Evolutionary conservation across 2,888 invertebrate species (phyloP).

Genomic region (Sipha maydis): DNA sequence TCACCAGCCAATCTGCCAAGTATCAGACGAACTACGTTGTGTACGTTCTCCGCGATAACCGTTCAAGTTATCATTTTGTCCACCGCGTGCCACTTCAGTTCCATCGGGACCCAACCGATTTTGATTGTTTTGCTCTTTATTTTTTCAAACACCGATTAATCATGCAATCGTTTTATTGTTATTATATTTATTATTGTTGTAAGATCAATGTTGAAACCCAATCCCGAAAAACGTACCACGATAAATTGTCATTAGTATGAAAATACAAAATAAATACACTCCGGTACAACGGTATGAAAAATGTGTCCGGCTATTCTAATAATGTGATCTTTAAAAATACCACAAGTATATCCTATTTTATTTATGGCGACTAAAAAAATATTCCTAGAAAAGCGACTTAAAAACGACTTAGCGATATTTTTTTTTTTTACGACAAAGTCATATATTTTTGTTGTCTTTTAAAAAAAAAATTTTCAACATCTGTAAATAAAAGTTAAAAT

Average conservation of each 20-base stretch:
- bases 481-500: too few species aligned
- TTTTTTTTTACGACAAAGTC: too few species aligned
- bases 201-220: background rate
- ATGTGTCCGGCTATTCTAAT: background rate
- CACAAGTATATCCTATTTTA: background rate
- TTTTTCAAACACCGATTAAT: background rate
- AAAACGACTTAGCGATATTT: background rate
- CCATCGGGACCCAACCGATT: background rate
- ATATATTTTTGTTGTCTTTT: too few species aligned
- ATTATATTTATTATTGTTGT: too few species aligned
- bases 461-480: too few species aligned
- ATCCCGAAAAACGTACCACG: background rate
- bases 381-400: background rate
- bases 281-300: background rate
- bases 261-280: background rate
- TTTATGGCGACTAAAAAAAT: background rate
- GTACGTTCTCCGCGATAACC: background rate
- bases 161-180: background rate
- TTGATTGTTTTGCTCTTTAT: background rate
- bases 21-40: background rate
- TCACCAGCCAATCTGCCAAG: background rate
- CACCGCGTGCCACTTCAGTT: background rate
- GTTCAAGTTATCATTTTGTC: too few species aligned
- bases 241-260: background rate
- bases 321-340: background rate